A percentile compares a stretch with the other conserved stretches of the same genome.
phyloP scores from a whole-genome alignment of 2,113 vertebrate species.

The Mormoops blainvillei region DNA sequence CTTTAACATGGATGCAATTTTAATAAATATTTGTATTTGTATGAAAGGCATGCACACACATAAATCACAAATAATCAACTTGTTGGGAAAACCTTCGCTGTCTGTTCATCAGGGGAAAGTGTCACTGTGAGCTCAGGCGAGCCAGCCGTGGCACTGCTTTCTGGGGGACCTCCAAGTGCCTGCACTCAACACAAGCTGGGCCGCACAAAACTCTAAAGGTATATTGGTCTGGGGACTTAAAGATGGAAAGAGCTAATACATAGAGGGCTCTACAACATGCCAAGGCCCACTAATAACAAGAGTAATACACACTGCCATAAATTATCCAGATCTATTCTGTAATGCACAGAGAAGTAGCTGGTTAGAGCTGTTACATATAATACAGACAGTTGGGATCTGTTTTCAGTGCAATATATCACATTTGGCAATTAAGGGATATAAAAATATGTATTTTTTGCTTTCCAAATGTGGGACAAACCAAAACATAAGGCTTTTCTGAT shows the following conservation, averaged over 20 bases:
- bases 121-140: neutral
- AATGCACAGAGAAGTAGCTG: conserved; percentile 59
- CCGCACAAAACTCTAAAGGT: neutral
- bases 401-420: conserved; percentile 33
- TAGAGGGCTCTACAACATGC: neutral
- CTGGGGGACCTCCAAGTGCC: neutral
- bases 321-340: conserved; percentile 17
- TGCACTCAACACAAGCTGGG: neutral
- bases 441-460: neutral
- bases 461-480: neutral
- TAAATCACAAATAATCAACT: neutral
- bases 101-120: neutral
- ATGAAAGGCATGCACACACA: neutral
- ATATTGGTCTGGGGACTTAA: neutral
- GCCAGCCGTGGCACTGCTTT: neutral
- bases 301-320: neutral
- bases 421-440: neutral
- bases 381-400: neutral
- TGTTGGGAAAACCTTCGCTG: neutral
- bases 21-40: conserved; percentile 38
- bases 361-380: conserved; percentile 32
- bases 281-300: neutral
- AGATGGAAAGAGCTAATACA: neutral
- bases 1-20: neutral
- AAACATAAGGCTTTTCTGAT: neutral